Base-by-base conservation (phyloP, 53 echinoderm and acorn worm species). In the Echinometra lucunter region DNA sequence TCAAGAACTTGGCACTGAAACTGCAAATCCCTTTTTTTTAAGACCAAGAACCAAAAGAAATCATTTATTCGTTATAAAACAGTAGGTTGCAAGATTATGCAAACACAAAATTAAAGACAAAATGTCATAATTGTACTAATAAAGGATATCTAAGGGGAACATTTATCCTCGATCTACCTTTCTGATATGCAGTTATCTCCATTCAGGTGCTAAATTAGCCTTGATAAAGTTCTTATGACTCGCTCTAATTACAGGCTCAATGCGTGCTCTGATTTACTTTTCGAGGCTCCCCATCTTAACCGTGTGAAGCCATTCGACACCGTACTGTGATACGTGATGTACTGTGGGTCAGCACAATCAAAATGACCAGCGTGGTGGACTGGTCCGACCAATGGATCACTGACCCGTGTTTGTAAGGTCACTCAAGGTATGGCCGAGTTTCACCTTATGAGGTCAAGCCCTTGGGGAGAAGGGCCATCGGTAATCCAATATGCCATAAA, bases 221-320 rank as follows among this genome's bases (percentile, higher is more conserved):
- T 85, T 85, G 85, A n/a, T 23, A 85, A 49, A 85, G 85, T 85
- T 85, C 85, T n/a, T 85, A 27, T 47, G 85, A 85, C 85, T 83
- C 49, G 83, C 45, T 85, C 85, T 85, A n/a, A 83, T 49, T 49
- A 13, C 19, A 18, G 40, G 16, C 3, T 40, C 56, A 9, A 9
- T 27, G 23, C 66, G 15, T 32, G 81, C 44, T 81, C 81, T 81
- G 81, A 81, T 81, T 81, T 81, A 81, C 81, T 81, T 81, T 63
- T 81, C 81, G 30, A 28, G 19, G 27, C 27, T 49, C 85, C n/a
- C 8, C 13, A 44, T 81, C 21, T 21, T 13, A 19, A 49, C 85
- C 47, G 49, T 85, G 85, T 85, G 85, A 85, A 49, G n/a, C 45
- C 85, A 85, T 27, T 45, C 2, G 45, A 85, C 85, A 85, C 12